Percentiles rank a stretch among this genome's conserved stretches.
phyloP scores from a whole-genome alignment of 2,888 invertebrate species.

The Cactoblastis cactorum region DNA sequence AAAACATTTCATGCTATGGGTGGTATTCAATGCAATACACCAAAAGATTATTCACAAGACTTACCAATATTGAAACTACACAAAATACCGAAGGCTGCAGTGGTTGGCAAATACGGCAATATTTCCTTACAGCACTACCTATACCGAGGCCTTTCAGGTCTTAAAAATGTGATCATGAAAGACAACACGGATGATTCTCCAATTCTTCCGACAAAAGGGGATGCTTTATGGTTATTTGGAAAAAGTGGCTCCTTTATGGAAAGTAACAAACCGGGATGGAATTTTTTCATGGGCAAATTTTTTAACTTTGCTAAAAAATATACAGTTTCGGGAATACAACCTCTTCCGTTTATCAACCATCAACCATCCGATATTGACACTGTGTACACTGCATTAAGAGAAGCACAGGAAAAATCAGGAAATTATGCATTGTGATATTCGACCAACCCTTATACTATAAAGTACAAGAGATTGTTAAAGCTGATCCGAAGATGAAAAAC shows the following conservation, averaged over 20 bases:
- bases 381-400: conserved; percentile 32
- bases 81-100: background rate
- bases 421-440: conserved; percentile 32
- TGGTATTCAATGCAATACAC: conserved; percentile 14
- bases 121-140: background rate
- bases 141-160: background rate
- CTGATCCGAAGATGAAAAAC: conserved; percentile 20
- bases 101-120: background rate
- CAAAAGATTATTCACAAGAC: background rate
- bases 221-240: conserved; percentile 25
- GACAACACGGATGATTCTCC: background rate
- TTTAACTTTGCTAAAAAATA: conserved; percentile 28
- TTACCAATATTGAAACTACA: background rate
- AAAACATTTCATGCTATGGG: conserved; percentile 21
- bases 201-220: conserved; percentile 22
- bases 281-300: conserved; percentile 36
- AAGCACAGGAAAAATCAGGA: conserved; percentile 14
- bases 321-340: conserved; percentile 29
- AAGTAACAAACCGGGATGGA: conserved; percentile 40
- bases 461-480: conserved; percentile 35
- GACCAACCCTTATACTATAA: conserved; percentile 40
- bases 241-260: conserved; percentile 20
- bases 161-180: background rate
- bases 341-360: conserved; percentile 40
- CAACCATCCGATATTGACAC: conserved; percentile 36